Evolutionary conservation across 2,113 vertebrate species (phyloP), one percentile per base, ranked within the genome.

Genomic region (Carassius carassius): DNA sequence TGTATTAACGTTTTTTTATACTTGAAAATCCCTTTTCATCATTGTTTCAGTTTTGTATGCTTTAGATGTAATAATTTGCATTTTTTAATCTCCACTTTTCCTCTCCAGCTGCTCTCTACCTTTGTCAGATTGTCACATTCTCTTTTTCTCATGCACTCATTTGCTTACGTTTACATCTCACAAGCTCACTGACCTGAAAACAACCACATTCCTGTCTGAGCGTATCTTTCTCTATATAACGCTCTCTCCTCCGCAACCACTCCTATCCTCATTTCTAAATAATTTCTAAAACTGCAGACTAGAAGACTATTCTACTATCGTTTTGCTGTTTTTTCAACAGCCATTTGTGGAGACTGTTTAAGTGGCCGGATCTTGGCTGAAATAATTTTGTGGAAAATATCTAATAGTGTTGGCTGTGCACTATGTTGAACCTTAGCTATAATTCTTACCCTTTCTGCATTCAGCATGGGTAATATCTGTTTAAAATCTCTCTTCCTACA

Each of bases 171-270:
- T 70, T 37, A 19, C 63, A 79, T 72, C 88, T 92, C 82, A 67
- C 88, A 87, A 82, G 84, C 84, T 87, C 93, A 93, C 88, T 94
- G 93, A 94, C 94, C 93, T 94, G 91, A 94, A 94, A 94, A 93
- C 90, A 90, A 87, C 88, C 78, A 54, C 92, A 93, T 93, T 93
- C 92, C 92, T 92, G 88, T 88, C 88, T 92, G 88, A 93, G 90
- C 88, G 12, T 5, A 65, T 51, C 74, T 90, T 86, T 80, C 88
- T 58, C 44, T 11, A 47, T 47, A 47, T 47, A 51, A 86, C 83
- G 85, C 86, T 90, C 70, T 70, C 85, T 89, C 79, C 78, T 74
- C 80, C 81, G 5, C 41, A 16, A 14, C 14, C 37, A 2, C 75
- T 17, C 75, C 2, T 10, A 41, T 49, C 19, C 74, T 51, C 74